Conservation (phyloP, 2,113 vertebrate species). For the Cathartes aura region DNA sequence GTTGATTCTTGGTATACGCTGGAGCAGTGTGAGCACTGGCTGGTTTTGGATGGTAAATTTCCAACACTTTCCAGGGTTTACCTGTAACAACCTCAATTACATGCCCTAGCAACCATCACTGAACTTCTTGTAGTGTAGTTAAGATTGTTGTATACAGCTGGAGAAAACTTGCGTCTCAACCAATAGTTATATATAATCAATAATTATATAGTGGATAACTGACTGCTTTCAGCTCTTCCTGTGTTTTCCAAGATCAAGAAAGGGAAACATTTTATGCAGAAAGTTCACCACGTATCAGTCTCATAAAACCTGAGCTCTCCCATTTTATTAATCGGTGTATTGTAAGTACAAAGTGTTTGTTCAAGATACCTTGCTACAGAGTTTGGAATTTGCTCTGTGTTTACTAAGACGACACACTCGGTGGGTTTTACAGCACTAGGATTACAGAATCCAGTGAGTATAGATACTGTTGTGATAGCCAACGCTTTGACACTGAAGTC, state of each 20-base stretch:
- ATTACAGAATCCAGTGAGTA: background rate
- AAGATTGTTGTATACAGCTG: background rate
- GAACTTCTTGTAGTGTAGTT: background rate
- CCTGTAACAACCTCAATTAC: background rate
- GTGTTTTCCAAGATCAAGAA: background rate
- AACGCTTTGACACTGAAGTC: background rate
- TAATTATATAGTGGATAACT: background rate
- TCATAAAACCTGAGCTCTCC: background rate
- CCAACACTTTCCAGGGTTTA: background rate
- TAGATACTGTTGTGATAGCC: background rate
- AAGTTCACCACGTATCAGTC: background rate
- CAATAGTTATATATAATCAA: background rate
- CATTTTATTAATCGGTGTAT: background rate
- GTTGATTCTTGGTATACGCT: background rate
- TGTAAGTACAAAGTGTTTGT: background rate
- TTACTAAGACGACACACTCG: background rate
- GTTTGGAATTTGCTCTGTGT: background rate
- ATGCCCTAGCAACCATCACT: background rate
- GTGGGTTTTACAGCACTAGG: background rate
- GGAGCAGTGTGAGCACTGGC: background rate
- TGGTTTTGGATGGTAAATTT: background rate
- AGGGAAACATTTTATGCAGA: background rate
- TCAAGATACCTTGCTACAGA: background rate
- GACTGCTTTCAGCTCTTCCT: background rate
- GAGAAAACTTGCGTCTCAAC: background rate